Evolutionary conservation across 35 echinoderm and acorn worm genomes (phyloP).

Genomic region (Eucidaris tribuloides): DNA sequence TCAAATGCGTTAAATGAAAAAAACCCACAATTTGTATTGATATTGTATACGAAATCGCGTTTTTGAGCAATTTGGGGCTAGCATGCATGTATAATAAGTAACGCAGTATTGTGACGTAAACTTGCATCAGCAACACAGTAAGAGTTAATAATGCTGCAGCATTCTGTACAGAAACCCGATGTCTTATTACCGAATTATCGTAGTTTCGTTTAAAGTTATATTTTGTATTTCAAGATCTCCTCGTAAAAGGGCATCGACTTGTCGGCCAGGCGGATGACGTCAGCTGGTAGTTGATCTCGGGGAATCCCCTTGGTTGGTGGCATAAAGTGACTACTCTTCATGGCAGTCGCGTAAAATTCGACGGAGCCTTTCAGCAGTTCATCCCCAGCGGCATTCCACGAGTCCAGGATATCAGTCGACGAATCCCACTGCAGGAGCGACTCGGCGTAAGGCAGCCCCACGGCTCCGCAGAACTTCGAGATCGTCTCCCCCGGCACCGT

Average conservation of each 20-base stretch:
- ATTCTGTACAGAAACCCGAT: too few relatives aligned
- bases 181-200: too few relatives aligned
- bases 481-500: background rate
- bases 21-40: too few relatives aligned
- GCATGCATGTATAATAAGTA: too few relatives aligned
- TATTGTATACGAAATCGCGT: too few relatives aligned
- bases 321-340: background rate
- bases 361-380: background rate
- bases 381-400: background rate
- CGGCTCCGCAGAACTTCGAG: background rate
- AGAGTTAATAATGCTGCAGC: too few relatives aligned
- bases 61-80: too few relatives aligned
- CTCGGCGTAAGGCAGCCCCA: slow-evolving; percentile 4
- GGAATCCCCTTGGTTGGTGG: background rate
- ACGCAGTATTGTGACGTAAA: too few relatives aligned
- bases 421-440: slow-evolving; percentile 16
- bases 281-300: background rate
- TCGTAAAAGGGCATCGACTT: background rate
- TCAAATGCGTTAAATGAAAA: too few relatives aligned
- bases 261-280: background rate
- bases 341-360: background rate
- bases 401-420: background rate
- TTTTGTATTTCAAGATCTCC: background rate
- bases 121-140: too few relatives aligned
- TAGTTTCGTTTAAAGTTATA: too few relatives aligned